Evolutionary conservation across 92 coral and sea anemone species (phyloP).

Genomic region (Nematostella vectensis): DNA sequence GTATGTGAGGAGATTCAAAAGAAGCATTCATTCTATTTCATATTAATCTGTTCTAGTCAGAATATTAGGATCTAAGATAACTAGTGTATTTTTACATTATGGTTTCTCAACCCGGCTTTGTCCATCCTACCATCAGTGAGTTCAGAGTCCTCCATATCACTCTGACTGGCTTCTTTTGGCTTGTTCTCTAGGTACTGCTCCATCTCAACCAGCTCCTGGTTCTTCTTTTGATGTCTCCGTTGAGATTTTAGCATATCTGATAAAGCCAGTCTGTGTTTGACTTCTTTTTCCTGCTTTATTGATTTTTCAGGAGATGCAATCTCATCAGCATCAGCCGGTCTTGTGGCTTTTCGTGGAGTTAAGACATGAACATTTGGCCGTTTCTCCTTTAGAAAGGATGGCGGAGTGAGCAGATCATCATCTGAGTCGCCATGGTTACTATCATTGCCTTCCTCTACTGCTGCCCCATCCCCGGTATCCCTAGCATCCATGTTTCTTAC

Average conservation of each 20-base stretch:
- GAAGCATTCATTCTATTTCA: no score
- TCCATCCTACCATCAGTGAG: neutral
- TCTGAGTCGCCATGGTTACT: constrained; percentile 70
- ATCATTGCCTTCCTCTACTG: no score
- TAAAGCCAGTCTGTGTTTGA: constrained; percentile 52
- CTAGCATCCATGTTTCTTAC: no score
- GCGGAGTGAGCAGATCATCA: constrained; percentile 74
- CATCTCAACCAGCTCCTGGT: constrained; percentile 54
- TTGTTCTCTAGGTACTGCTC: constrained; percentile 63
- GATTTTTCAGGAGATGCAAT: constrained; percentile 25
- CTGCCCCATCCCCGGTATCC: no score
- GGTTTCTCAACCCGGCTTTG: no score
- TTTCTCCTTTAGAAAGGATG: constrained; percentile 49
- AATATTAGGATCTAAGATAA: no score
- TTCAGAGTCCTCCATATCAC: constrained; percentile 50
- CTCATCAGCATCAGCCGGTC: constrained; percentile 30
- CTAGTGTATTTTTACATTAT: no score
- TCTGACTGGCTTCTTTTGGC: constrained; percentile 52
- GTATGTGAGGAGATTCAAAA: no score
- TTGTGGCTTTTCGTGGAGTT: constrained; percentile 34
- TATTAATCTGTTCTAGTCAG: no score
- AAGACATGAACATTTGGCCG: constrained; percentile 34
- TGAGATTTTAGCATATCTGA: constrained; percentile 59
- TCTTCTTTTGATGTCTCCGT: constrained; percentile 32
- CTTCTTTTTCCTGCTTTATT: constrained; percentile 6